phyloP scores from a whole-genome alignment of 92 coral and sea anemone genomes.

The Micromussa lordhowensis region DNA sequence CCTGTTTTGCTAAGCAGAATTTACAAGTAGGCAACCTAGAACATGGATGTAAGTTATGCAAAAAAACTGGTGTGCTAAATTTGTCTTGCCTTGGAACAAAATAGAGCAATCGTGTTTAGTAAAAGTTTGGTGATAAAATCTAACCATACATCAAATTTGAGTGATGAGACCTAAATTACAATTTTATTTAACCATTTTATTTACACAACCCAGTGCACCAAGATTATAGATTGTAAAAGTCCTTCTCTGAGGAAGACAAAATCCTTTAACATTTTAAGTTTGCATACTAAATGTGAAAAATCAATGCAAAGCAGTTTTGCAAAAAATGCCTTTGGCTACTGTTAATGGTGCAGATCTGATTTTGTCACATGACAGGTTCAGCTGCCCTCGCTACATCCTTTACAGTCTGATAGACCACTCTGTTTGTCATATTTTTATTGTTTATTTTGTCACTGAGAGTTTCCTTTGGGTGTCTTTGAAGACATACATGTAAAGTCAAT shows the following conservation, averaged over 20 bases:
- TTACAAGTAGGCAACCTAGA: neutral
- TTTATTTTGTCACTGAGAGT: neutral
- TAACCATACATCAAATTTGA: neutral
- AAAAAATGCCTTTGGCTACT: neutral
- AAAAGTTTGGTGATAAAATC: neutral
- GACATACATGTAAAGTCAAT: neutral
- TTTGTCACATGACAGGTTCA: neutral
- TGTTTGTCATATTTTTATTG: neutral
- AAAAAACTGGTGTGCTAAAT: neutral
- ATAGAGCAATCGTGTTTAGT: neutral
- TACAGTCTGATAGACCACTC: neutral
- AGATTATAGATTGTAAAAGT: neutral
- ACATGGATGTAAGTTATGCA: neutral
- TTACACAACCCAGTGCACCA: neutral
- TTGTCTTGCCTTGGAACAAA: slow-evolving; percentile 9
- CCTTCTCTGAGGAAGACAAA: neutral
- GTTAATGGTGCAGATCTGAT: neutral
- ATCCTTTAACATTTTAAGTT: neutral
- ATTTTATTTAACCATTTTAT: slow-evolving; percentile 1
- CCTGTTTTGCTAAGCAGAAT: neutral
- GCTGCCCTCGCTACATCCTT: neutral
- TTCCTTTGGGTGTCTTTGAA: neutral
- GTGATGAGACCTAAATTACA: slow-evolving; percentile 1
- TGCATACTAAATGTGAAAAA: too few species aligned
- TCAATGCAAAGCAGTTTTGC: too few species aligned